phyloP scores from a whole-genome alignment of 2,888 invertebrate genomes.

The Ophion slaviceki region DNA sequence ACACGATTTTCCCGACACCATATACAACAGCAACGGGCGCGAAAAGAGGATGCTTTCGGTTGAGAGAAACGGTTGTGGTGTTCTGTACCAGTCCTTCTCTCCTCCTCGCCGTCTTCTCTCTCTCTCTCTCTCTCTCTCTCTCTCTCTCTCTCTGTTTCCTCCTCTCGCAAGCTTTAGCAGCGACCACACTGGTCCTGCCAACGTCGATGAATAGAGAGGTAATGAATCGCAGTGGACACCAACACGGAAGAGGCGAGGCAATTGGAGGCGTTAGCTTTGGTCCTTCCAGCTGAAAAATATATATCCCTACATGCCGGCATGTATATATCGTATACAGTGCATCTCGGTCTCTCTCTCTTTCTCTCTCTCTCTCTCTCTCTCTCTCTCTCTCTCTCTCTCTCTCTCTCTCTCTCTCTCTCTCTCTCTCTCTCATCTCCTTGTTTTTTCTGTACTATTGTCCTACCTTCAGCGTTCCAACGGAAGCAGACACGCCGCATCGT shows the following conservation, averaged over 20 bases:
- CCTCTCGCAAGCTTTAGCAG: conserved; percentile 67
- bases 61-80: conserved; percentile 63
- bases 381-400: conserved; percentile 45
- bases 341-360: conserved; percentile 43
- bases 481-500: conserved; percentile 45
- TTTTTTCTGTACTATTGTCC: conserved; percentile 39
- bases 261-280: conserved; percentile 76
- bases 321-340: conserved; percentile 54
- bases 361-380: conserved; percentile 37
- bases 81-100: conserved; percentile 1
- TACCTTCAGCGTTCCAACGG: conserved; percentile 53
- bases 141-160: conserved; percentile 14
- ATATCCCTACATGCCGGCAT: conserved; percentile 66
- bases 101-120: not conserved
- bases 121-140: conserved; percentile 6
- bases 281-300: conserved; percentile 77
- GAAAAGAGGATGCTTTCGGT: conserved; percentile 30
- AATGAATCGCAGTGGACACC: conserved; percentile 83
- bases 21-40: conserved; percentile 42
- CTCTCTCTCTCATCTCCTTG: conserved; percentile 36
- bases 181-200: conserved; percentile 65
- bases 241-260: conserved; percentile 83
- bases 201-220: conserved; percentile 83
- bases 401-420: conserved; percentile 38
- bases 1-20: conserved; percentile 35